Evolutionary conservation across 37 sponge, comb jelly and placozoan species (phyloP), one percentile per base, ranked within the genome.

Genomic region (Haliclona indistincta): DNA sequence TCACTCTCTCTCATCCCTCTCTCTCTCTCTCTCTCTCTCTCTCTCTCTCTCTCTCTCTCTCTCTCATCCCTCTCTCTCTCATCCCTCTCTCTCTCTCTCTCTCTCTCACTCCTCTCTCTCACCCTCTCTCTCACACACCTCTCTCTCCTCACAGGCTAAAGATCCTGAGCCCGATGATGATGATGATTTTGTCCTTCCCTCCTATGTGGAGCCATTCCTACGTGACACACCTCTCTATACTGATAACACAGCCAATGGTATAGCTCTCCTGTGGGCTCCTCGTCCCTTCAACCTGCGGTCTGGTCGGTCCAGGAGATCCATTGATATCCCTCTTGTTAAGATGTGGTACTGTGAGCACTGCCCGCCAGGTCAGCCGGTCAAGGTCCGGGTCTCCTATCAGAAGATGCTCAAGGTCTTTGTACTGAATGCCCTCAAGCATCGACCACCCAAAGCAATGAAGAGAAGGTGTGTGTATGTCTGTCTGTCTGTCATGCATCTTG

Each of bases 381-480:
- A 98, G 77, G 99, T 98, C n/a, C 42, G 99, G 17, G 99, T 98
- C 36, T 93, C 94, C 54, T 98, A 98, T 78, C 99, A 98, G 87
- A 98, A 98, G 62, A 73, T 98, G 32, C 84, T 98, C 45, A 98
- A 98, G 70, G 83, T 84, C 56, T 98, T 81, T 70, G 99, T 98
- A 6, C 81, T 98, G 56, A 98, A 95, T 61, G 89, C 99, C 23
- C 89, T 98, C 51, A 95, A 95, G 64, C 96, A 93, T 73, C 74
- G 96, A 73, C 84, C 91, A 26, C 99, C 99, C 56, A 98, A 95
- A 63, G 94, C 94, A 38, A 75, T 95, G 84, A 98, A 98, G 79
- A 98, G 95, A 71, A 81, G 94, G 95, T 94, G 38, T 56, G 85
- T 36, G 1, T 2, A 19, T n/a, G 30, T 39, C 54, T 5, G 11